Evolutionary conservation across 2,797 vertebrate genomes (phyloP).

Genomic region (Sebastes melanostomus): DNA sequence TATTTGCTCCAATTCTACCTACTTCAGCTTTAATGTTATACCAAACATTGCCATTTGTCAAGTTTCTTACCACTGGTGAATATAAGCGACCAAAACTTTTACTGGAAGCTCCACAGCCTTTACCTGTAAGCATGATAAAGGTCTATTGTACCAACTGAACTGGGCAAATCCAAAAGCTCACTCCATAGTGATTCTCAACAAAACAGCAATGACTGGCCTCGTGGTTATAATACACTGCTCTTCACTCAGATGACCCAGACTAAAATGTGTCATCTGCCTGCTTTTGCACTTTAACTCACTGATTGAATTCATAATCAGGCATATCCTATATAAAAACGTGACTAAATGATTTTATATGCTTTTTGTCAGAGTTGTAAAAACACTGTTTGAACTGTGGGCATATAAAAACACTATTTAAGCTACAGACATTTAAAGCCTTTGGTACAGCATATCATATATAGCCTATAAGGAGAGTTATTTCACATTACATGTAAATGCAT

Average conservation of each 20-base stretch:
- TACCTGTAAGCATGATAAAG: background rate
- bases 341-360: background rate
- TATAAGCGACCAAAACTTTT: background rate
- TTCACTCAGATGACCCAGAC: slow-evolving; percentile 28
- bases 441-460: background rate
- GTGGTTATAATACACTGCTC: slow-evolving; percentile 15
- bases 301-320: slow-evolving; percentile 10
- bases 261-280: slow-evolving; percentile 12
- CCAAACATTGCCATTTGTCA: background rate
- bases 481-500: background rate
- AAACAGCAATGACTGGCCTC: slow-evolving; percentile 13
- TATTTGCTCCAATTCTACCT: too few species aligned
- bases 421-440: slow-evolving; percentile 6
- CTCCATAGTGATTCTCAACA: slow-evolving; percentile 6
- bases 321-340: background rate
- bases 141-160: background rate
- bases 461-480: background rate
- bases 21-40: background rate
- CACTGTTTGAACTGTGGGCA: background rate
- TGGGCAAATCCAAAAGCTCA: background rate
- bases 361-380: slow-evolving; percentile 1
- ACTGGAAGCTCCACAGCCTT: background rate
- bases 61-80: background rate
- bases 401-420: background rate
- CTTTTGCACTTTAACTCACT: slow-evolving; percentile 18